phyloP scores from a whole-genome alignment of 2,113 vertebrate species.

The Lophotis ruficrista region DNA sequence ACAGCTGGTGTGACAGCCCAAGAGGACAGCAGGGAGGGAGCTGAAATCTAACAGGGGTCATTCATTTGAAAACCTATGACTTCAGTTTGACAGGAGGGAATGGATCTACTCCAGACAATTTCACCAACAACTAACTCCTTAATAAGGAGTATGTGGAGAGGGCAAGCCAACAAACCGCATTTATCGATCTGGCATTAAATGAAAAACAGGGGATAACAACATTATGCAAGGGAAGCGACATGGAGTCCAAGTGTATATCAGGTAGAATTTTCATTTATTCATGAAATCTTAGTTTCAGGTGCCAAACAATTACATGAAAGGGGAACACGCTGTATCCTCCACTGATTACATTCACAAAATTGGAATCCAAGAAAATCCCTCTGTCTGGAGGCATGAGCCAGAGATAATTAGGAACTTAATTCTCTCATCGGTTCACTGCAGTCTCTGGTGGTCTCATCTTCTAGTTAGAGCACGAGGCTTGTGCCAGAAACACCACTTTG shows the following conservation, averaged over 20 bases:
- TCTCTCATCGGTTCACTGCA: background rate
- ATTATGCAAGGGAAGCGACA: background rate
- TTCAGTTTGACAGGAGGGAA: background rate
- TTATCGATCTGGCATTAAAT: background rate
- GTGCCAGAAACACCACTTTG: conserved; percentile 7
- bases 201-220: background rate
- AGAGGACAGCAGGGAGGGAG: background rate
- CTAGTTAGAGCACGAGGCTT: background rate
- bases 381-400: background rate
- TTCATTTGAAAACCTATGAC: background rate
- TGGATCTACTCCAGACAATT: background rate
- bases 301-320: conserved; percentile 25
- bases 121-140: background rate
- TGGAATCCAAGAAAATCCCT: conserved; percentile 27
- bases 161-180: background rate
- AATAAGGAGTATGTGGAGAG: background rate
- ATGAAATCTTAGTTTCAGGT: background rate
- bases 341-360: conserved; percentile 2
- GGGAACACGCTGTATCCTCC: background rate
- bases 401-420: conserved; percentile 27
- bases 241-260: background rate
- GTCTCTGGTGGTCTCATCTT: conserved; percentile 13
- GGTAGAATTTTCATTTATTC: background rate
- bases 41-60: background rate
- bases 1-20: background rate